Evolutionary conservation across 2,888 invertebrate genomes (phyloP), one percentile per base, ranked within the genome.

Genomic region (Zhengitettix transpicula): DNA sequence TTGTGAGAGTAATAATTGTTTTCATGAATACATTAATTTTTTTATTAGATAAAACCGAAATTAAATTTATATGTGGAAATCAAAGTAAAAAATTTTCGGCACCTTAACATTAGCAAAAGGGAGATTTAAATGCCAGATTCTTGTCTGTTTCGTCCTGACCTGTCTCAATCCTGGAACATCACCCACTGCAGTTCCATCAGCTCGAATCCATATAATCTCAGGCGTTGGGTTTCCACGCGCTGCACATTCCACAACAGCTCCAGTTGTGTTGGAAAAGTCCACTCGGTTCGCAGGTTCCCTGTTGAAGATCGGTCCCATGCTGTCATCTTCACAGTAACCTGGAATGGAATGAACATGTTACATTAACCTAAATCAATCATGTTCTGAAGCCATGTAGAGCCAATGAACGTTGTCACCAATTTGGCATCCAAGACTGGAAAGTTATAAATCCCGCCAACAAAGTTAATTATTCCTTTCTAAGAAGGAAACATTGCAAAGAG

Each of bases 201-300:
- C 84, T 67, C 90, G 84, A 58, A 93, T 85, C 95, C 95, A 96
- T 70, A 93, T 90, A 66, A 95, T 89, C 73, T 90, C 89, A 59
- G 94, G 92, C 66, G 87, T 81, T 28, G 95, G 95, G 67, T 87
- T 88, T 65, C 93, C 95, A 69, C 89, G 82, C 14, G 93, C 91
- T 66, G 90, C 87, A 73, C 95, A 96, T 73, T 93, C 92, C 63
- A 95, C 89, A 67, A 89, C 87, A 63, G 92, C 89, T 68, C 94
- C 94, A 61, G 91, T 91, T 66, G 92, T 92, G 74, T 95, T 95
- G 66, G 92, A 92, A 75, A 95, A 94, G 75, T 92, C 93, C 66
- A 95, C 84, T 68, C 90, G 84, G 75, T 91, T 90, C 64, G 88
- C 87, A 59, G 94, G 94, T 77, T 94, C 93, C 69, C 88, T 88